phyloP scores from a whole-genome alignment of 2,797 vertebrate genomes.

The Gambusia yucatana region DNA sequence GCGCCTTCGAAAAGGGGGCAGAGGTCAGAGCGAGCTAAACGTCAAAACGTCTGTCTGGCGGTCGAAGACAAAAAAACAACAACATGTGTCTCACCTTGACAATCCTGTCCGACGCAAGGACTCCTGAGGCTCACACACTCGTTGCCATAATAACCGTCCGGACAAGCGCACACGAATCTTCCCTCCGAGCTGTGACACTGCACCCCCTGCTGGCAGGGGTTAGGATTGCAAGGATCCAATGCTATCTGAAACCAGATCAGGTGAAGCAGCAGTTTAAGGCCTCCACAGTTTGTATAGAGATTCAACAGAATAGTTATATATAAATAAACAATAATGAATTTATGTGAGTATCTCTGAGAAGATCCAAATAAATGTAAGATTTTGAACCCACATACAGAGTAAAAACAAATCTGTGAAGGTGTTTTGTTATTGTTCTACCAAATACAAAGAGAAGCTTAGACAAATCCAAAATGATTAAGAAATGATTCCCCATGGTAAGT shows the following conservation, averaged over 20 bases:
- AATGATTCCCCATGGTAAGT: not conserved
- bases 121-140: slow-evolving; percentile 75
- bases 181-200: slow-evolving; percentile 75
- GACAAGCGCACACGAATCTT: slow-evolving; percentile 78
- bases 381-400: not conserved
- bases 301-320: not conserved
- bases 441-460: not conserved
- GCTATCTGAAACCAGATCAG: slow-evolving; percentile 55
- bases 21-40: not conserved
- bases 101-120: slow-evolving; percentile 77
- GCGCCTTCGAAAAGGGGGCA: slow-evolving; percentile 53
- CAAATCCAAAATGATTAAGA: not conserved
- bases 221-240: slow-evolving; percentile 79
- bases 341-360: not conserved
- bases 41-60: not conserved
- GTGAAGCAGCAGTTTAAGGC: not conserved
- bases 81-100: slow-evolving; percentile 69
- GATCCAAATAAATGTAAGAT: not conserved
- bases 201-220: slow-evolving; percentile 81
- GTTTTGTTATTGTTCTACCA: not conserved
- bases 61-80: not conserved
- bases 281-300: not conserved
- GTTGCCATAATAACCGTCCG: slow-evolving; percentile 78
- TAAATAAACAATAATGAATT: not conserved
- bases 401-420: not conserved